Evolutionary conservation across 2,797 vertebrate genomes (phyloP).

Genomic region (Pelobates cultripes): DNA sequence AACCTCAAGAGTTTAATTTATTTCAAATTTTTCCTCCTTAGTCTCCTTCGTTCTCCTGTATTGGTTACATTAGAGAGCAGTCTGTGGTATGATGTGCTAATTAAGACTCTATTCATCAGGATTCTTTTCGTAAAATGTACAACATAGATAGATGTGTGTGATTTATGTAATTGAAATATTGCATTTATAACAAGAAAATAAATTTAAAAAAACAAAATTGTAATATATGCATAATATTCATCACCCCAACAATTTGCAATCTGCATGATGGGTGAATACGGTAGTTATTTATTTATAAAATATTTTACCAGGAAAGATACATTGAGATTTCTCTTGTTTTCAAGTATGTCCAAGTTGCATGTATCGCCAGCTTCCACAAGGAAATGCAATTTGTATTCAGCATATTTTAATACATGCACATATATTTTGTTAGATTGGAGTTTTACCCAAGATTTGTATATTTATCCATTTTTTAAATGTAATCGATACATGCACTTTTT

Average conservation of each 20-base stretch:
- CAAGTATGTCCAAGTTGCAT: too few species aligned
- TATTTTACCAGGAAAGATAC: too few species aligned
- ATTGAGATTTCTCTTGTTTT: too few species aligned
- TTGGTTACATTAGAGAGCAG: neutral
- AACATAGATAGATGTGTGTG: too few species aligned
- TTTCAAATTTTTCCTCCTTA: neutral
- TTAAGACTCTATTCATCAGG: neutral
- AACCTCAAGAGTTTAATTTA: neutral
- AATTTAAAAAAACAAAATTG: too few species aligned
- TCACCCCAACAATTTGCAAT: slow-evolving; percentile 2
- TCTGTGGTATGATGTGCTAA: neutral
- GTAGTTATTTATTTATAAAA: too few species aligned
- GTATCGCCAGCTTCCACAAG: too few species aligned
- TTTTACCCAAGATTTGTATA: neutral
- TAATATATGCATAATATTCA: neutral
- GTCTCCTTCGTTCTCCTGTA: neutral
- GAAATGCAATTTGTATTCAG: too few species aligned
- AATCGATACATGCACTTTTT: too few species aligned
- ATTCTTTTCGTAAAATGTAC: neutral
- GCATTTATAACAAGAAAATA: neutral
- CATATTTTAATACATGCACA: too few species aligned
- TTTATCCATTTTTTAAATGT: too few species aligned
- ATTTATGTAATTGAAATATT: neutral
- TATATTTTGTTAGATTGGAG: too few species aligned
- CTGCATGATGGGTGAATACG: neutral